Evolutionary conservation across 2,888 invertebrate genomes (phyloP), one percentile per base, ranked within the genome.

Genomic region (Plebejus argus): DNA sequence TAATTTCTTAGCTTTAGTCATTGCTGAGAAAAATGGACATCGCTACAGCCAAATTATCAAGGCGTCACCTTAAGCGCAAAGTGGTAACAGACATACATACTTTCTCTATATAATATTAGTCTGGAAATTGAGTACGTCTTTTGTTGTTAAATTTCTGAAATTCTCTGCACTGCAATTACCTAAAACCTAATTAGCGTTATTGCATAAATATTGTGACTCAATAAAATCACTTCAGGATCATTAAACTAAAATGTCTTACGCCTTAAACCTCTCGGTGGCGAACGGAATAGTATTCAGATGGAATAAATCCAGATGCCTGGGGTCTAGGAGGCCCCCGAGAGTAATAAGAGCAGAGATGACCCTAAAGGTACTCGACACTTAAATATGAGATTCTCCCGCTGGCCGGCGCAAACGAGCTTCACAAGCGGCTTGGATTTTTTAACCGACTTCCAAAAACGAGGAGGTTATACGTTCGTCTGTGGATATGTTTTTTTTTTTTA

Each of bases 291-390:
- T 88, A 89, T 90, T 90, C 90, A 89, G 89, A 89, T 86, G 87
- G 89, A 90, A 93, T 93, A 92, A 93, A 92, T 92, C 92, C 91
- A 86, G 87, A 86, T 86, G 86, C 85, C 86, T 86, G 87, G 88
- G 88, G 90, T 88, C 87, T 90, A 92, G 89, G 86, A 86, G 87
- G 83, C 94, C 92, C 93, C 79, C 80, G 94, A 93, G 94, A 92
- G 90, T 90, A 85, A 91, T 94, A 88, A 87, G 87, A 86, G 86
- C 87, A 85, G 92, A 91, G 93, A 92, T 93, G 93, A 93, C 93
- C 93, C 88, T 86, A 87, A 85, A 89, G 88, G 89, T 90, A 88
- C 90, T 89, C 89, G 85, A 89, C 90, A 89, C 90, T 91, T 90
- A 89, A 90, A 91, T 77, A 77, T 90, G 90, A 91, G 87, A 87